Percentiles rank a stretch among this genome's conserved stretches.
Evolutionary conservation across 2,113 vertebrate genomes (phyloP).

Genomic region (Sigmodon hispidus): DNA sequence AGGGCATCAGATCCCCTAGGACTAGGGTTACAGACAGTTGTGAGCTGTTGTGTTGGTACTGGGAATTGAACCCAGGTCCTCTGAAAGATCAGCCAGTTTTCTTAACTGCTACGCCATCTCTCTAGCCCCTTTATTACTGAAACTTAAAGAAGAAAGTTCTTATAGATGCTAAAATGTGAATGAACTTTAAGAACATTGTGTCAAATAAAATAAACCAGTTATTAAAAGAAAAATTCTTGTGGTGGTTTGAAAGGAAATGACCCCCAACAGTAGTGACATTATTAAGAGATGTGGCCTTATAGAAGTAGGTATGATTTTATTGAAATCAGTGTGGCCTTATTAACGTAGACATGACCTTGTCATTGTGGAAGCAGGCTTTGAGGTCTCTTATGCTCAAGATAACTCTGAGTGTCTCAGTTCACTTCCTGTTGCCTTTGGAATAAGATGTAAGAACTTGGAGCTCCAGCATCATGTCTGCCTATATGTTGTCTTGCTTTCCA

Average conservation of each 20-base stretch:
- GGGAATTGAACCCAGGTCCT: neutral
- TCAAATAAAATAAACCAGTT: neutral
- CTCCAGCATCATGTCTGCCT: neutral
- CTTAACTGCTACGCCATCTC: neutral
- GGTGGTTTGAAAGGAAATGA: neutral
- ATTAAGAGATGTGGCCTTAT: neutral
- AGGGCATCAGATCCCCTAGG: neutral
- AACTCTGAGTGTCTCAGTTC: neutral
- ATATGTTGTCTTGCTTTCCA: neutral
- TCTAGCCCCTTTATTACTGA: neutral
- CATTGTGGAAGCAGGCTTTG: neutral
- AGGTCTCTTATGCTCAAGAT: neutral
- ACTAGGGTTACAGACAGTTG: neutral
- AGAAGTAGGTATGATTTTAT: neutral
- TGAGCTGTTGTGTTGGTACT: neutral
- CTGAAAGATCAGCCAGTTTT: neutral
- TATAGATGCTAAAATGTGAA: neutral
- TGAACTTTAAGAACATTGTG: neutral
- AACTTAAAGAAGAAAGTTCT: neutral
- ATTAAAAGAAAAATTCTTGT: neutral
- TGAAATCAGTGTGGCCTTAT: too few relatives aligned
- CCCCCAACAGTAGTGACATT: neutral
- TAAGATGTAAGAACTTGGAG: neutral
- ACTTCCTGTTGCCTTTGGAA: neutral
- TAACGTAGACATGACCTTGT: neutral